These are phyloP conservation scores for Drosophila diplacantha DNA, from an alignment of 2,888 invertebrate species.

Conservation along the genomic window DNA sequence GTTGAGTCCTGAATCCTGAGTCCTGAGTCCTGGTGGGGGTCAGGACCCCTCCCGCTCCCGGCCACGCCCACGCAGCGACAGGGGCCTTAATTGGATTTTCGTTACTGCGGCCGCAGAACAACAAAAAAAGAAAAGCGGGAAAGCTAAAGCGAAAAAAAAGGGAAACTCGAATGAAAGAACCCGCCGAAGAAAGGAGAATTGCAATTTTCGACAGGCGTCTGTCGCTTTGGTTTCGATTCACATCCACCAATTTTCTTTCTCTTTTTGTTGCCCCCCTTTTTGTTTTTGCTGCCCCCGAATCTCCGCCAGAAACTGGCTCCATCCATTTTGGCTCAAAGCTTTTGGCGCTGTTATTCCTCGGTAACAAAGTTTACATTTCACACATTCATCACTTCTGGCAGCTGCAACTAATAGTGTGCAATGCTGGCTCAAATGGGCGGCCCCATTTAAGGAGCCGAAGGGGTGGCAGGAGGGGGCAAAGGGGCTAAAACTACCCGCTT, in stretches of 20 bases:
- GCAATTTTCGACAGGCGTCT: constrained; percentile 73
- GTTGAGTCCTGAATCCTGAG: constrained; percentile 25
- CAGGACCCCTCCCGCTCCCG: constrained; percentile 5
- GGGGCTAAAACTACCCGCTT: constrained; percentile 32
- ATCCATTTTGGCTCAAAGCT: constrained; percentile 44
- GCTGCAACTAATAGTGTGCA: constrained; percentile 72
- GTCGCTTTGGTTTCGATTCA: constrained; percentile 53
- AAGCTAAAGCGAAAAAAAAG: constrained; percentile 11
- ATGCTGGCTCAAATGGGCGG: constrained; percentile 60
- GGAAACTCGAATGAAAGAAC: constrained; percentile 27
- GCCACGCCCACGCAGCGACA: constrained; percentile 65
- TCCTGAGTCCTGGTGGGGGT: too few species aligned
- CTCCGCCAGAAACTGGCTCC: constrained; percentile 30
- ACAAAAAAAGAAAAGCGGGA: constrained; percentile 4
- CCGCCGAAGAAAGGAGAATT: constrained; percentile 52
- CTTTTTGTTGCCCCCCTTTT: constrained; percentile 2
- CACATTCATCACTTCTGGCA: constrained; percentile 73
- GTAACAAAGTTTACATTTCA: constrained; percentile 74
- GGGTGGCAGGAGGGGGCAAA: background rate
- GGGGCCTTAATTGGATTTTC: constrained; percentile 73
- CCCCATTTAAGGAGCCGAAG: constrained; percentile 52
- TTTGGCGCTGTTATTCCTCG: constrained; percentile 68
- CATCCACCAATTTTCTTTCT: constrained; percentile 18
- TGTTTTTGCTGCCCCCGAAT: constrained; percentile 20
- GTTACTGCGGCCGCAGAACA: constrained; percentile 54